Conservation (phyloP, 2,113 vertebrate species). For the Sminthopsis crassicaudata region DNA sequence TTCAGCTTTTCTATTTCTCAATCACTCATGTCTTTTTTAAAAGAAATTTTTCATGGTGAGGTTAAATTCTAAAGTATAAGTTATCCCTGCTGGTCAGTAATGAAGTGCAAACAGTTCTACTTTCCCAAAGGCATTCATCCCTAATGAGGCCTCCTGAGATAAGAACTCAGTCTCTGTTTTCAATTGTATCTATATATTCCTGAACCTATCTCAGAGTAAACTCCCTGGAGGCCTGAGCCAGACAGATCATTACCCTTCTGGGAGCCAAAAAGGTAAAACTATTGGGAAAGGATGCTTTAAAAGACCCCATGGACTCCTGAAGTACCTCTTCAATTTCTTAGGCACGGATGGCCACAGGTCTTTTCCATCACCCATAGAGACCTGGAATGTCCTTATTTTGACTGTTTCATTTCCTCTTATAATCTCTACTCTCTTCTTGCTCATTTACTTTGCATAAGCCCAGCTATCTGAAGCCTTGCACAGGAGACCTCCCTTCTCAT, state of each 20-base stretch:
- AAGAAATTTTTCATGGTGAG: background rate
- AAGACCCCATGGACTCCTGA: background rate
- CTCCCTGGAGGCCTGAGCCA: background rate
- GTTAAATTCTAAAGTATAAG: background rate
- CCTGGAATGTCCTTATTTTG: background rate
- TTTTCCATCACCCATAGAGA: background rate
- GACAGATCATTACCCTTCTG: background rate
- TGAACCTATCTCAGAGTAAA: conserved; percentile 26
- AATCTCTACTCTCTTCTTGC: background rate
- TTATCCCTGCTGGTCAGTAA: background rate
- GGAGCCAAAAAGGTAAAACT: background rate
- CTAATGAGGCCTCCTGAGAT: conserved; percentile 26
- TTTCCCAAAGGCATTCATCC: conserved; percentile 44
- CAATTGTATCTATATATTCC: background rate
- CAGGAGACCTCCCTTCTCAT: conserved; percentile 4
- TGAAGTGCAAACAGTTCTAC: conserved; percentile 13
- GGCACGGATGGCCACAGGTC: background rate
- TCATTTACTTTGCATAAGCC: background rate
- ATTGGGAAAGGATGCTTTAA: background rate
- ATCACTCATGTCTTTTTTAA: background rate
- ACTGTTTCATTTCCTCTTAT: background rate
- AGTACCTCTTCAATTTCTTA: background rate
- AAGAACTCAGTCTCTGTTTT: background rate
- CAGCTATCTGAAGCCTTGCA: background rate
- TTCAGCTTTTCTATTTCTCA: background rate